Conservation (phyloP, 1,140 invertebrate species). For the Drosophila mauritiana region DNA sequence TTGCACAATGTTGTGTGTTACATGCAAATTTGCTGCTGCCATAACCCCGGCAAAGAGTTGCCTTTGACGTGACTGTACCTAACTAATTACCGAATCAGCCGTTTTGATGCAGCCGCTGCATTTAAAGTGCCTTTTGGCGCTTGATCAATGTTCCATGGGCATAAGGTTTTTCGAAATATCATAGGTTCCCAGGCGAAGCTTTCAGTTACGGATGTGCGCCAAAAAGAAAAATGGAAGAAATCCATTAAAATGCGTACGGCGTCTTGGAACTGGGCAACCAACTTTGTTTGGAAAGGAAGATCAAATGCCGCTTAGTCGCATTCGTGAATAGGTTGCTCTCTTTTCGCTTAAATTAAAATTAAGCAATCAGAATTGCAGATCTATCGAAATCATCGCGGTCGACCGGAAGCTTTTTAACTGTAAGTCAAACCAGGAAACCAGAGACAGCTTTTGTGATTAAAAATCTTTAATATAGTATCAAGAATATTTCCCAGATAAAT, state of each 20-base stretch:
- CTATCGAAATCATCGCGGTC: background rate
- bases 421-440: conserved; percentile 22
- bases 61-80: conserved; percentile 68
- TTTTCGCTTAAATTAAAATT: conserved; percentile 8
- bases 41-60: conserved; percentile 52
- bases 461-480: background rate
- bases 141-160: conserved; percentile 17
- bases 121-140: conserved; percentile 36
- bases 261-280: conserved; percentile 47
- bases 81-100: conserved; percentile 63
- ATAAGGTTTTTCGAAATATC: conserved; percentile 1
- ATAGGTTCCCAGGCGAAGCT: conserved; percentile 61
- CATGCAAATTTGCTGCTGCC: conserved; percentile 66
- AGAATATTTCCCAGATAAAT: background rate
- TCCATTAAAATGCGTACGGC: conserved; percentile 62
- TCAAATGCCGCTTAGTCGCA: conserved; percentile 47
- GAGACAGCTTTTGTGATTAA: conserved; percentile 4
- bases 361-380: conserved; percentile 9
- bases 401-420: conserved; percentile 23
- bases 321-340: conserved; percentile 33
- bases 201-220: conserved; percentile 28
- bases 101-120: conserved; percentile 41
- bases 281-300: conserved; percentile 72
- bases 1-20: conserved; percentile 57
- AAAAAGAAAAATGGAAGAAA: conserved; percentile 36